A percentile compares a stretch with the other conserved stretches of the same genome.
phyloP scores from a whole-genome alignment of 1,140 invertebrate genomes.

The Globodera rostochiensis region DNA sequence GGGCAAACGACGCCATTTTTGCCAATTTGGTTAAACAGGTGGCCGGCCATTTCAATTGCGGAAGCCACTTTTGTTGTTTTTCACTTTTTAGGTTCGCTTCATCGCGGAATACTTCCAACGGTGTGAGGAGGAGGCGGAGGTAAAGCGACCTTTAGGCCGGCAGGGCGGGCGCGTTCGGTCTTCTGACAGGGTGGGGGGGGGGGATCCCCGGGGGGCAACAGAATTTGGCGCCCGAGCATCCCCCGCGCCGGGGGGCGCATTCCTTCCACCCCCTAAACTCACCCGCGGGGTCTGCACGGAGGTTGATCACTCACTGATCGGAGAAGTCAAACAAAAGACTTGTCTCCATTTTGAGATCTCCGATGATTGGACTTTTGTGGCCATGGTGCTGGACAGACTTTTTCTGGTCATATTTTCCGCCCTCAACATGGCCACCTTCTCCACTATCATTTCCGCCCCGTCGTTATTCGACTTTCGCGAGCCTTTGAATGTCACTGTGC shows the following conservation, averaged over 20 bases:
- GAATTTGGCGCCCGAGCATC: too few species aligned
- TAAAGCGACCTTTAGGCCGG: neutral
- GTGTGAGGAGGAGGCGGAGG: conserved; percentile 42
- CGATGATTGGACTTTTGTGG: conserved; percentile 99
- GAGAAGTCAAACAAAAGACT: neutral
- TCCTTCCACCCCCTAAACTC: too few species aligned
- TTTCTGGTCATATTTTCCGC: conserved; percentile 73
- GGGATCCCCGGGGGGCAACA: too few species aligned
- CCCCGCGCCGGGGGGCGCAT: too few species aligned
- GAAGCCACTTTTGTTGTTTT: neutral
- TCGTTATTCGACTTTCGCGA: conserved; percentile 56
- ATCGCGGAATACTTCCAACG: conserved; percentile 39
- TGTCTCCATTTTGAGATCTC: conserved; percentile 51
- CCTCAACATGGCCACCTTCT: conserved; percentile 62
- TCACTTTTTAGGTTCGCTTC: conserved; percentile 36
- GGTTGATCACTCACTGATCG: too few species aligned
- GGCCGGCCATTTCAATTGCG: neutral
- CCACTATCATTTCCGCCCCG: conserved; percentile 63
- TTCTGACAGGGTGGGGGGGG: too few species aligned
- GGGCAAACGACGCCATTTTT: conserved; percentile 59
- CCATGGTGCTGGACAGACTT: conserved; percentile 96
- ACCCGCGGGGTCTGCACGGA: too few species aligned
- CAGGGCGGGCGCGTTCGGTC: too few species aligned
- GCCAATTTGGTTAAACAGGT: conserved; percentile 60
- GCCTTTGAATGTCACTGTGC: conserved; percentile 62